Percentiles rank a stretch among this genome's conserved stretches.
Conservation (phyloP, 1,140 invertebrate species). For the Diachasmimorpha longicaudata region DNA sequence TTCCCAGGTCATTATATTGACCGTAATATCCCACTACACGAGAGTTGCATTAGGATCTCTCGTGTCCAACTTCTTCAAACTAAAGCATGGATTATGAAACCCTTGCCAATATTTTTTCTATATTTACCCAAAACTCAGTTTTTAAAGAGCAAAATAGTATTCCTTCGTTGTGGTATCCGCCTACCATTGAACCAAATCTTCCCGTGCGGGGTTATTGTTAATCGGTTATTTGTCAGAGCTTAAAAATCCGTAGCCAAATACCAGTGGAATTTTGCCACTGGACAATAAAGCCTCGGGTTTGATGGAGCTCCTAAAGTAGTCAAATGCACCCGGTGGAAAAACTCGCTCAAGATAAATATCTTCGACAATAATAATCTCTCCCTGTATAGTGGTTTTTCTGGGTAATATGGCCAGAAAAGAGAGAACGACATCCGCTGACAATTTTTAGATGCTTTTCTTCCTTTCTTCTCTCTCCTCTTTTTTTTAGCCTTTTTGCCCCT, state of each 20-base stretch:
- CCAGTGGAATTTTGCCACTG: slow-evolving; percentile 25
- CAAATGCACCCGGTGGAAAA: slow-evolving; percentile 24
- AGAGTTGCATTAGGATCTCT: background rate
- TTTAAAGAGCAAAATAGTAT: slow-evolving; percentile 7
- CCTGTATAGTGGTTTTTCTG: slow-evolving; percentile 31
- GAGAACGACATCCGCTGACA: slow-evolving; percentile 34
- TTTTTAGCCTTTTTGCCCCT: slow-evolving; percentile 5
- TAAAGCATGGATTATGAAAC: background rate
- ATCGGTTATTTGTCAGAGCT: slow-evolving; percentile 44
- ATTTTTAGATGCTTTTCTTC: slow-evolving; percentile 34
- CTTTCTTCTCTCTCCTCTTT: slow-evolving; percentile 10
- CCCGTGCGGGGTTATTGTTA: slow-evolving; percentile 36
- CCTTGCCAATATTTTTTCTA: background rate
- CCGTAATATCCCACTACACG: background rate
- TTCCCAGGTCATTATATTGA: background rate
- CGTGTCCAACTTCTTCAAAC: background rate
- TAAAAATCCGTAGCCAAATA: slow-evolving; percentile 39
- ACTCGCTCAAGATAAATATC: slow-evolving; percentile 54
- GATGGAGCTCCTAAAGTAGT: slow-evolving; percentile 6
- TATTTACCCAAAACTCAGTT: slow-evolving; percentile 12
- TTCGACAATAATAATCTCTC: slow-evolving; percentile 49
- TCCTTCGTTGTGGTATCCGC: background rate
- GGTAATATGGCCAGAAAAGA: background rate
- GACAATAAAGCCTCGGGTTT: slow-evolving; percentile 17
- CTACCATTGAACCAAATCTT: background rate